Conservation (phyloP, 2,888 invertebrate genomes). For the Phania funesta region DNA sequence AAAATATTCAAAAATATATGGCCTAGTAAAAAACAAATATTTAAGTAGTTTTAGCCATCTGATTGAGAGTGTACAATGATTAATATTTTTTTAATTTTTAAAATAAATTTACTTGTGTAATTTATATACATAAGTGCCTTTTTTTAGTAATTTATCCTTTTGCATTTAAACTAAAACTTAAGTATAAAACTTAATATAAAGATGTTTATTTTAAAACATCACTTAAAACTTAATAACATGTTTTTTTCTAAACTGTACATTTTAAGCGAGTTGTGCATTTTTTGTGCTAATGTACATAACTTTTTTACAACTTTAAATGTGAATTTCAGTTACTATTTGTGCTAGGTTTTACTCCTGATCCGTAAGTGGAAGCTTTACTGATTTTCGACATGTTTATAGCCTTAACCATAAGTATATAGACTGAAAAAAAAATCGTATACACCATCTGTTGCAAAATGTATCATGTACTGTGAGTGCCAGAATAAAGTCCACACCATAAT, state of each 20-base stretch:
- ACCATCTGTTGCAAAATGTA: neutral
- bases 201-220: constrained; percentile 6
- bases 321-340: constrained; percentile 69
- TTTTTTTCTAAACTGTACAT: constrained; percentile 32
- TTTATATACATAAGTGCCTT: too few relatives aligned
- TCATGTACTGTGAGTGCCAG: too few relatives aligned
- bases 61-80: too few relatives aligned
- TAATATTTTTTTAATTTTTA: too few relatives aligned
- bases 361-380: constrained; percentile 91
- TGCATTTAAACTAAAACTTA: neutral
- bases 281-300: constrained; percentile 30
- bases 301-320: constrained; percentile 1
- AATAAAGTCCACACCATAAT: too few relatives aligned
- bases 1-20: too few relatives aligned
- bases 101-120: too few relatives aligned
- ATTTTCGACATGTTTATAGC: constrained; percentile 92
- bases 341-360: constrained; percentile 78
- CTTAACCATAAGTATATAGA: constrained; percentile 88
- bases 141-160: too few relatives aligned
- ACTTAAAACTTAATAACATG: constrained; percentile 28
- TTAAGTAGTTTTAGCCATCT: too few relatives aligned
- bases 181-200: neutral
- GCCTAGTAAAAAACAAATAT: too few relatives aligned
- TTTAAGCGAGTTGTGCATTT: constrained; percentile 44
- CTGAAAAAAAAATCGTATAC: constrained; percentile 82